Evolutionary conservation across 2,888 invertebrate species (phyloP).

Genomic region (Melanostoma mellinum): DNA sequence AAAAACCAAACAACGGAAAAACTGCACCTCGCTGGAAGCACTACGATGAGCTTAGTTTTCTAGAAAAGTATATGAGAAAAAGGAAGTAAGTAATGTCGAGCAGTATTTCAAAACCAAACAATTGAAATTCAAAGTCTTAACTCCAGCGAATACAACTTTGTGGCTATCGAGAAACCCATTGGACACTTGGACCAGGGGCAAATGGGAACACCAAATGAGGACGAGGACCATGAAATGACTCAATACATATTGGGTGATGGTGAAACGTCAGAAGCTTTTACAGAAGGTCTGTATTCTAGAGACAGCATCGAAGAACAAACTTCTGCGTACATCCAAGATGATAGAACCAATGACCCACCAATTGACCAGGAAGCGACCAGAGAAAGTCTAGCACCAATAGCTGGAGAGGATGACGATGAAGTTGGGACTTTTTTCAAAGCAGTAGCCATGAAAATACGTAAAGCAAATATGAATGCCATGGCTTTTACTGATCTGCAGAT

Average conservation of each 20-base stretch:
- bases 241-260: constrained; percentile 13
- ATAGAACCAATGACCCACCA: not conserved
- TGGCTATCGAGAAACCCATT: not conserved
- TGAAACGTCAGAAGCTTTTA: constrained; percentile 47
- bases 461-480: constrained; percentile 78
- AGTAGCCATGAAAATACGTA: constrained; percentile 80
- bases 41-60: constrained; percentile 78
- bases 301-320: constrained; percentile 1
- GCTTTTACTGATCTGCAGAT: constrained; percentile 80
- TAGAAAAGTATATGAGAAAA: constrained; percentile 79
- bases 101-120: not conserved
- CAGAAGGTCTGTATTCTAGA: constrained; percentile 55
- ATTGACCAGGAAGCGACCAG: not conserved
- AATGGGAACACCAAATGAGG: not conserved
- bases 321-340: not conserved
- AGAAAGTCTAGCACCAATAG: not conserved
- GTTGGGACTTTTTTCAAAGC: constrained; percentile 80
- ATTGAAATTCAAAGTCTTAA: not conserved
- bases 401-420: constrained; percentile 76
- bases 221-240: constrained; percentile 6
- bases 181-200: constrained; percentile 24
- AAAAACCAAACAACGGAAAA: constrained; percentile 74
- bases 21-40: constrained; percentile 79
- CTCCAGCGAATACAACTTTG: not conserved
- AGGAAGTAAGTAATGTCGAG: constrained; percentile 75